Evolutionary conservation across 37 sponge, comb jelly and placozoan genomes (phyloP).

Genomic region (Aphrocallistes beatrix): DNA sequence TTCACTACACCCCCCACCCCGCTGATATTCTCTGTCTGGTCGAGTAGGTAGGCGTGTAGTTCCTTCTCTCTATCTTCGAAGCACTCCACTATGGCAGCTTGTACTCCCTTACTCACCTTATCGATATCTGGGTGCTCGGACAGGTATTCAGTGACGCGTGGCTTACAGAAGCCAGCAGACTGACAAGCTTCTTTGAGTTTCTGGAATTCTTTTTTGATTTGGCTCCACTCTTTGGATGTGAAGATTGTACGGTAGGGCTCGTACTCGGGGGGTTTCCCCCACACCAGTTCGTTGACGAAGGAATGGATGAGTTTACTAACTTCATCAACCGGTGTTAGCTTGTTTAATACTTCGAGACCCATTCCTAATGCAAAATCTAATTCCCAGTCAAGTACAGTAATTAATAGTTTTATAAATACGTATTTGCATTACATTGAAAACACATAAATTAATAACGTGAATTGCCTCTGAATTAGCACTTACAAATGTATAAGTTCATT

Average conservation of each 20-base stretch:
- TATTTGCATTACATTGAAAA: too few species aligned
- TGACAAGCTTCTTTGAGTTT: not conserved
- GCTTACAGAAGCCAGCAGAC: not conserved
- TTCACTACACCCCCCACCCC: not conserved
- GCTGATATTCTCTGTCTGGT: not conserved
- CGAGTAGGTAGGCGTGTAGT: not conserved
- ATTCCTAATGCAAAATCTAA: too few species aligned
- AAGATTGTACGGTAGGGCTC: not conserved
- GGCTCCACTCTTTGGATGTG: not conserved
- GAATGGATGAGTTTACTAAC: not conserved
- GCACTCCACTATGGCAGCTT: not conserved
- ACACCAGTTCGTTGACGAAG: not conserved
- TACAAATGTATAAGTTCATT: too few species aligned
- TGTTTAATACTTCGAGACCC: not conserved
- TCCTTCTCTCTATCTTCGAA: not conserved
- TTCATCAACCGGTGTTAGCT: not conserved
- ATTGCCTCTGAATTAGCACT: too few species aligned
- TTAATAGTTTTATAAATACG: too few species aligned
- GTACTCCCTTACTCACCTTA: not conserved
- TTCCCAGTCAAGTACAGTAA: too few species aligned
- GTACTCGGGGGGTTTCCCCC: not conserved
- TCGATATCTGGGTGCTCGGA: not conserved
- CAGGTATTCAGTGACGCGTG: not conserved
- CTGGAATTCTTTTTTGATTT: not conserved
- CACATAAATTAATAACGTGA: too few species aligned